Percentiles rank a stretch among this genome's conserved stretches.
phyloP scores from a whole-genome alignment of 1,140 invertebrate species.

The Dendrolimus kikuchii region DNA sequence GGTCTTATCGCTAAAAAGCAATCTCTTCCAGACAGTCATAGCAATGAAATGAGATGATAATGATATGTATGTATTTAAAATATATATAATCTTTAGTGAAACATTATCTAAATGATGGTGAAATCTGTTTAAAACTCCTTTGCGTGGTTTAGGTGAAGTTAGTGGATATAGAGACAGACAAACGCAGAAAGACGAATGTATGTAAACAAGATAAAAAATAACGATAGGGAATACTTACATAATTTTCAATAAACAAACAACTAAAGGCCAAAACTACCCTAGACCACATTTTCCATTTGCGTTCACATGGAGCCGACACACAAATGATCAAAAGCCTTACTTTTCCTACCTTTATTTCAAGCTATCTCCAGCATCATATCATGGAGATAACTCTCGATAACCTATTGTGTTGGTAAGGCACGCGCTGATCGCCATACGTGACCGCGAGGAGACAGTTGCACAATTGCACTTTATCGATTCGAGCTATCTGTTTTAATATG shows the following conservation, averaged over 20 bases:
- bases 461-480: too few relatives aligned
- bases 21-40: too few relatives aligned
- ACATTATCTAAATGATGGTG: not conserved
- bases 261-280: constrained; percentile 15
- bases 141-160: not conserved
- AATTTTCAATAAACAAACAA: constrained; percentile 13
- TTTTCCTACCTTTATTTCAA: constrained; percentile 8
- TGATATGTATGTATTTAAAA: too few relatives aligned
- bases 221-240: constrained; percentile 27
- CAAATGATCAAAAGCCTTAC: constrained; percentile 9
- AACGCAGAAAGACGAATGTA: not conserved
- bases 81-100: too few relatives aligned
- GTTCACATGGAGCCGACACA: constrained; percentile 16
- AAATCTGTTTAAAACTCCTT: not conserved
- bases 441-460: not conserved
- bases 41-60: too few relatives aligned
- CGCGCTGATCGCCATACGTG: constrained; percentile 11
- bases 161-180: not conserved
- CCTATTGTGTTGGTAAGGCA: constrained; percentile 1
- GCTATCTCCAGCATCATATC: constrained; percentile 4
- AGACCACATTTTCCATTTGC: constrained; percentile 27
- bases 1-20: too few relatives aligned
- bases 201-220: constrained; percentile 3
- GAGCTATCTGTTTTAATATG: too few relatives aligned
- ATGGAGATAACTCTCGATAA: constrained; percentile 4